Evolutionary conservation across 2,888 invertebrate species (phyloP).

Genomic region (Aromia moschata): DNA sequence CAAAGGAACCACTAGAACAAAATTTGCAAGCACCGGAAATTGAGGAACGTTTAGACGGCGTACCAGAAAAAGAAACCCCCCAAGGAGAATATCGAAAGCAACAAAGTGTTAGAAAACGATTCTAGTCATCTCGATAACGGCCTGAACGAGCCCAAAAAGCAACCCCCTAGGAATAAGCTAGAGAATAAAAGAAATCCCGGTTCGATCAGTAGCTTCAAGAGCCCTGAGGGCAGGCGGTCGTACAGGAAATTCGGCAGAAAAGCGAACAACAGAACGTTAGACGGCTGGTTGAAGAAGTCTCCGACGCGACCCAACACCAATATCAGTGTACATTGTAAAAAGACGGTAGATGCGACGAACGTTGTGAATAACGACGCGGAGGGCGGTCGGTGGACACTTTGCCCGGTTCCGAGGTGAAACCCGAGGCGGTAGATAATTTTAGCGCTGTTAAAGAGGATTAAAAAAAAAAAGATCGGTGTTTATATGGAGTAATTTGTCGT

Average conservation of each 20-base stretch:
- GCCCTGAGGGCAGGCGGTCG: constrained; percentile 7
- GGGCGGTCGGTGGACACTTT: constrained; percentile 9
- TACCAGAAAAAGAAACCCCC: background rate
- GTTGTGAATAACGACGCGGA: constrained; percentile 14
- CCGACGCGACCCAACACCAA: constrained; percentile 28
- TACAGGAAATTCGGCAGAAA: constrained; percentile 34
- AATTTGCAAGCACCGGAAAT: too few species aligned
- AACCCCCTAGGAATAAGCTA: background rate
- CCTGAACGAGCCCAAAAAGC: constrained; percentile 27
- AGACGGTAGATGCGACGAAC: constrained; percentile 4
- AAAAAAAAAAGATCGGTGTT: background rate
- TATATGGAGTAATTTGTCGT: constrained; percentile 27
- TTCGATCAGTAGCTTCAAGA: constrained; percentile 8
- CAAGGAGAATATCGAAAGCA: constrained; percentile 28
- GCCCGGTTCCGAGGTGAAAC: constrained; percentile 1
- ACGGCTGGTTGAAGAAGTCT: constrained; percentile 52
- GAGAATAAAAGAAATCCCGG: background rate
- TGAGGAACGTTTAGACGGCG: too few species aligned
- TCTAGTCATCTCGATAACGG: constrained; percentile 36
- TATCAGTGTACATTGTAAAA: constrained; percentile 19
- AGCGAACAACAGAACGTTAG: constrained; percentile 48
- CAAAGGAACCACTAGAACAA: too few species aligned
- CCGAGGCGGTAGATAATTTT: constrained; percentile 15
- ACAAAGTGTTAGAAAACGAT: constrained; percentile 25
- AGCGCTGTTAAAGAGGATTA: constrained; percentile 9